Base-by-base conservation (phyloP, 2,888 invertebrate genomes). In the Nomada fucata region DNA sequence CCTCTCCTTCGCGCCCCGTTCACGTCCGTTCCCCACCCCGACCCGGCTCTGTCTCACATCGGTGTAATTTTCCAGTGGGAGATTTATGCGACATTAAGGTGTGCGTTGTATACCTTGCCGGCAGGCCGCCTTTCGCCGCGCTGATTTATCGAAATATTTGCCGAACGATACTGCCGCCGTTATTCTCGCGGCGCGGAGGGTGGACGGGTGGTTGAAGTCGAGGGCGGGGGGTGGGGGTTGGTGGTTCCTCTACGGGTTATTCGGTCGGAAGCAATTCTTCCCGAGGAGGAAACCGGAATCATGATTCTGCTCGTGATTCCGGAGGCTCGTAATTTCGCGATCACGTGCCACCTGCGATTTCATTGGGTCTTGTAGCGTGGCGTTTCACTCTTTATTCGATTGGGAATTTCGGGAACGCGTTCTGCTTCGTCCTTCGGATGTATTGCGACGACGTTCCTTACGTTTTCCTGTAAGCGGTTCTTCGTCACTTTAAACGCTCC, bases 41-140 rank as follows among this genome's bases (percentile, higher is more conserved):
- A 20, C 55, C 42, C 0, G 74, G 26, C 75, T 85, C 89, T 90
- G 90, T 90, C 90, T 90, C 86, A 88, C 92, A 92, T 92, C 90
- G 91, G 90, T 92, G 92, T 93, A 93, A 93, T 93, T 93, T 93
- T 92, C 92, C 90, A 91, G 91, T 91, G 86, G 90, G 89, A 92
- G 92, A 93, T 93, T 93, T 93, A 93, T 93, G 91, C 91, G 92
- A 92, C 92, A 92, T 93, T 92, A 92, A 93, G 91, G 92, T 93
- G 92, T 90, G 92, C 86, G 88, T 88, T 89, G 90, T 87, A 88
- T 89, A 89, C 86, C 87, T 86, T 87, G 84, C 86, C 85, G 64
- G 84, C 76, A 76, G 79, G 67, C 82, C 85, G 82, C 86, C 86
- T 85, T 82, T 76, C 86, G 76, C 82, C 83, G 85, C 86, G 82